Evolutionary conservation across 2,888 invertebrate species (phyloP).

Genomic region (Melanostoma mellinum): DNA sequence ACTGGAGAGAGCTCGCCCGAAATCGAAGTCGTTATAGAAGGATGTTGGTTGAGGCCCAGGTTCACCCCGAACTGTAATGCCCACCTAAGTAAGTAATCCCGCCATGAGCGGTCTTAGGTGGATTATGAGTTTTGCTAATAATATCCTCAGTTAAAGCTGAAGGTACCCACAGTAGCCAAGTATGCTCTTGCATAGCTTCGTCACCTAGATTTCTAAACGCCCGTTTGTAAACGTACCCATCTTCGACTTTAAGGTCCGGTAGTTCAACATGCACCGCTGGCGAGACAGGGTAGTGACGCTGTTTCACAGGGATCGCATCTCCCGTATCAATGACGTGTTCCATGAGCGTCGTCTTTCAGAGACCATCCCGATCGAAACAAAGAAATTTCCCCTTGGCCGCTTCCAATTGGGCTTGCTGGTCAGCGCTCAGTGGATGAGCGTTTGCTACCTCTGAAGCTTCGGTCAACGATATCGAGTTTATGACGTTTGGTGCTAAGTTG

Average conservation of each 20-base stretch:
- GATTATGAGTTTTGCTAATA: conserved; percentile 9
- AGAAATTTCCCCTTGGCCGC: background rate
- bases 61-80: too few species aligned
- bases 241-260: too few species aligned
- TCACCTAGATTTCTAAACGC: too few species aligned
- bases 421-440: background rate
- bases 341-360: conserved; percentile 5
- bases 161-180: conserved; percentile 36
- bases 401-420: conserved; percentile 5
- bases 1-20: too few species aligned
- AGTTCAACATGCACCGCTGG: too few species aligned
- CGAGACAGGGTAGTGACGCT: too few species aligned
- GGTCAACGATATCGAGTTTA: too few species aligned
- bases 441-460: background rate
- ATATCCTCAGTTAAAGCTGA: conserved; percentile 7
- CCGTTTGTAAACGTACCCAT: too few species aligned
- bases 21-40: too few species aligned
- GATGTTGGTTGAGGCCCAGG: too few species aligned
- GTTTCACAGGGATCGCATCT: conserved; percentile 34
- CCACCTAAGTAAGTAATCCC: too few species aligned
- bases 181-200: conserved; percentile 1
- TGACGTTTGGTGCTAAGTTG: too few species aligned
- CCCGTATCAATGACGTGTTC: conserved; percentile 50
- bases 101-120: conserved; percentile 26
- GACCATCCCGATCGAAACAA: conserved; percentile 14